Percentiles rank a stretch among this genome's conserved stretches.
phyloP scores from a whole-genome alignment of 2,797 vertebrate species.

The Onychomys leucogaster region DNA sequence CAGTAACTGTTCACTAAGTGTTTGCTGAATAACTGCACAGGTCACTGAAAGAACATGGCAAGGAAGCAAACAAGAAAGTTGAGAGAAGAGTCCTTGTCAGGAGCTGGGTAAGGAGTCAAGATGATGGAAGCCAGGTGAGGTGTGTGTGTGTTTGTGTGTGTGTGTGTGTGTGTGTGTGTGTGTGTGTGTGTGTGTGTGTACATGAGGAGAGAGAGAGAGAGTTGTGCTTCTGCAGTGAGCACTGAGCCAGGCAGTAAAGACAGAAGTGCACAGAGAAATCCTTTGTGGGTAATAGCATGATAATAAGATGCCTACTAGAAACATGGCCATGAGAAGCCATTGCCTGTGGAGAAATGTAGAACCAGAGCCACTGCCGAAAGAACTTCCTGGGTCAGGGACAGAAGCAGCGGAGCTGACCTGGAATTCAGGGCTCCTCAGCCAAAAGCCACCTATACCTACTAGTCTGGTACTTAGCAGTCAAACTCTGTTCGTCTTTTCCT shows the following conservation, averaged over 20 bases:
- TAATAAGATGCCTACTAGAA: background rate
- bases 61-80: background rate
- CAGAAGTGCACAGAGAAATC: background rate
- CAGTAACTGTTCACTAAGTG: background rate
- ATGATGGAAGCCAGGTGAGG: background rate
- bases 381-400: background rate
- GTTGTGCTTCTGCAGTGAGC: background rate
- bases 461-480: rapidly evolving
- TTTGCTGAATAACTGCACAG: background rate
- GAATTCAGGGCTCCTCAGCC: background rate
- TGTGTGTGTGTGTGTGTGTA: background rate
- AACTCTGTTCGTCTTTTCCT: background rate
- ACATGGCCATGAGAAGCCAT: background rate
- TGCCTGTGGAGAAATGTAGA: background rate
- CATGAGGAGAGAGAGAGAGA: background rate
- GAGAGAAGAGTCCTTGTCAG: background rate
- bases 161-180: background rate
- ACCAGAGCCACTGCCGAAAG: background rate
- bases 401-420: rapidly evolving
- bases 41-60: background rate
- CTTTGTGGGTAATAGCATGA: background rate
- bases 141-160: background rate
- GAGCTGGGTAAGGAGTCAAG: background rate
- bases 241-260: background rate
- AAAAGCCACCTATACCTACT: rapidly evolving